Evolutionary conservation across 2,797 vertebrate species (phyloP).

Genomic region (Pipistrellus kuhlii): DNA sequence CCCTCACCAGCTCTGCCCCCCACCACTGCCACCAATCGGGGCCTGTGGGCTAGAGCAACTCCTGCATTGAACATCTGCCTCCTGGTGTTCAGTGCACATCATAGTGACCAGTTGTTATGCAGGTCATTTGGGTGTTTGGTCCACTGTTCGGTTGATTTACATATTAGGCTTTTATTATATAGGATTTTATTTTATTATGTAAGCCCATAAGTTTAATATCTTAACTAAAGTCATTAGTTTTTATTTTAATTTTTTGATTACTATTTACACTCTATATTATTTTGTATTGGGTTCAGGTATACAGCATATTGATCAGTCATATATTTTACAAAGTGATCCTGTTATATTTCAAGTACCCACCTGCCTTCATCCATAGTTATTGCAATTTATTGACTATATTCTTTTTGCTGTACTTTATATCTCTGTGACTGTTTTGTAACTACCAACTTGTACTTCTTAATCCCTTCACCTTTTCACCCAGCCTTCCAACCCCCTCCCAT

Average conservation of each 20-base stretch:
- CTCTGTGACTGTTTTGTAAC: background rate
- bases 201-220: background rate
- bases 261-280: background rate
- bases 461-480: background rate
- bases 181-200: background rate
- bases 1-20: too few relatives aligned
- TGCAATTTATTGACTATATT: background rate
- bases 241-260: background rate
- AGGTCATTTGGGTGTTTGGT: too few relatives aligned
- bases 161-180: too few relatives aligned
- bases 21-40: too few relatives aligned
- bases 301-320: background rate
- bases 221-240: background rate
- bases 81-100: too few relatives aligned
- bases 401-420: background rate
- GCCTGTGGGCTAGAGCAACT: too few relatives aligned
- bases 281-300: background rate
- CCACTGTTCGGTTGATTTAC: too few relatives aligned
- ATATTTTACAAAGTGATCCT: background rate
- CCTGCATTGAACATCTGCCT: too few relatives aligned
- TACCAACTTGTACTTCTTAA: background rate
- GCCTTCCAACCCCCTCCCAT: background rate
- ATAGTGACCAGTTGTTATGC: too few relatives aligned
- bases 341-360: background rate
- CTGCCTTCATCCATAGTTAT: background rate